A percentile compares a stretch with the other conserved stretches of the same genome.
phyloP scores from a whole-genome alignment of 2,797 vertebrate species.

The Phyllotis vaccarum region DNA sequence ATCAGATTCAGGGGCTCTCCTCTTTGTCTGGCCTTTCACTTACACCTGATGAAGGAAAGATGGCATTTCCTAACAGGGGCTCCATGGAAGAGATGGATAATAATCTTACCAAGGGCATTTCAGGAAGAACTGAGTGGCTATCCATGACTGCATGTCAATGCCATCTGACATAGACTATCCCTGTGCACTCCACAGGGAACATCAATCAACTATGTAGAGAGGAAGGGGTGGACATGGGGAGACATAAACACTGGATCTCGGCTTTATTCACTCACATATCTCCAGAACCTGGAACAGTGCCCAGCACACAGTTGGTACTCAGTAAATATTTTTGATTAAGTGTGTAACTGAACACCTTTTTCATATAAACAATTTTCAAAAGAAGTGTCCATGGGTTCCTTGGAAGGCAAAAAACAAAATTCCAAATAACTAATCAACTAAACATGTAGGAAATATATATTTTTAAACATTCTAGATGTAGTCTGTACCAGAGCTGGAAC shows the following conservation, averaged over 20 bases:
- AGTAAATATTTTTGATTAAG: neutral
- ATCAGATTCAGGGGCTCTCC: constrained; percentile 50
- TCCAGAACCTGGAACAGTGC: too few species aligned
- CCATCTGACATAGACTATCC: accelerated
- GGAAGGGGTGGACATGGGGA: accelerated
- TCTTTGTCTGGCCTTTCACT: constrained; percentile 69
- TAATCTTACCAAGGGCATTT: accelerated
- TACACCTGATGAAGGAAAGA: constrained; percentile 53
- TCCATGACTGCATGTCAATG: neutral
- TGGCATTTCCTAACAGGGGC: accelerated
- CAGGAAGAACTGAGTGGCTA: neutral
- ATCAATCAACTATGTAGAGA: accelerated
- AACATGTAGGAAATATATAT: neutral
- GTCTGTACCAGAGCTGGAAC: accelerated
- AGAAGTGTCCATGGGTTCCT: neutral
- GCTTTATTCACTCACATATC: accelerated
- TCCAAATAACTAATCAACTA: neutral
- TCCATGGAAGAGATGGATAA: accelerated
- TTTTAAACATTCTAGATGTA: neutral
- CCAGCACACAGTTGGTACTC: neutral
- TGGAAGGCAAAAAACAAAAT: neutral
- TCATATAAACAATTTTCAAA: neutral
- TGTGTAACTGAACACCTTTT: neutral
- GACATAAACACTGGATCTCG: accelerated
- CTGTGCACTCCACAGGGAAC: accelerated